These are phyloP conservation scores for Phortica okadai DNA, from an alignment of 2,888 invertebrate species.

Conservation along the genomic window DNA sequence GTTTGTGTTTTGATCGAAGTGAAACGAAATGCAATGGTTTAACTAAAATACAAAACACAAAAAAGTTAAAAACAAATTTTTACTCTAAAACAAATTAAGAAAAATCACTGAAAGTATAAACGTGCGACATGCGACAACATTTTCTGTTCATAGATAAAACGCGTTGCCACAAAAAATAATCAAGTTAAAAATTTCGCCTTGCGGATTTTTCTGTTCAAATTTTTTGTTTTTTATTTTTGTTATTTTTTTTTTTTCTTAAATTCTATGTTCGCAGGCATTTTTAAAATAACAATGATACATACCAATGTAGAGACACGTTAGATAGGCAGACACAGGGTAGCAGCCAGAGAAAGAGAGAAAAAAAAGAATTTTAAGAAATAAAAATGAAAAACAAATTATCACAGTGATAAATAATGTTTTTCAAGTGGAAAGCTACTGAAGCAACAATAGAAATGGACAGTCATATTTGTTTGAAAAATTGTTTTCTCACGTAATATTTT, in stretches of 20 bases:
- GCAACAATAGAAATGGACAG: background rate
- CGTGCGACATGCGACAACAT: constrained; percentile 24
- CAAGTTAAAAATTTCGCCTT: constrained; percentile 52
- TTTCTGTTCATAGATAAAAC: constrained; percentile 5
- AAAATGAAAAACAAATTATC: constrained; percentile 28
- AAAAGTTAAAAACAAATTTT: constrained; percentile 44
- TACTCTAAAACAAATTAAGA: constrained; percentile 18
- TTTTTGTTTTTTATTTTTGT: constrained; percentile 58
- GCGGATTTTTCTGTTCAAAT: constrained; percentile 43
- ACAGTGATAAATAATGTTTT: constrained; percentile 24
- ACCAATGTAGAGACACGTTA: constrained; percentile 42
- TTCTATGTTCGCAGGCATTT: constrained; percentile 53
- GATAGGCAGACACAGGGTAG: background rate
- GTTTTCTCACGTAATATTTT: too few relatives aligned
- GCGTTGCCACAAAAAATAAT: constrained; percentile 39
- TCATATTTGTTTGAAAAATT: too few relatives aligned
- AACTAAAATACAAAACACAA: constrained; percentile 29
- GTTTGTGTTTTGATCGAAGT: constrained; percentile 62
- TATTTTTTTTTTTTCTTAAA: constrained; percentile 39
- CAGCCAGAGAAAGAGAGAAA: background rate
- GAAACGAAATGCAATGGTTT: constrained; percentile 64
- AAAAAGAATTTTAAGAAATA: background rate
- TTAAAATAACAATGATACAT: constrained; percentile 70
- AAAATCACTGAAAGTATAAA: constrained; percentile 32
- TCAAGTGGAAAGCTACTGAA: constrained; percentile 13